These are phyloP conservation scores for Cecropterus lyciades DNA, from an alignment of 1,140 invertebrate species.

Conservation along the genomic window DNA sequence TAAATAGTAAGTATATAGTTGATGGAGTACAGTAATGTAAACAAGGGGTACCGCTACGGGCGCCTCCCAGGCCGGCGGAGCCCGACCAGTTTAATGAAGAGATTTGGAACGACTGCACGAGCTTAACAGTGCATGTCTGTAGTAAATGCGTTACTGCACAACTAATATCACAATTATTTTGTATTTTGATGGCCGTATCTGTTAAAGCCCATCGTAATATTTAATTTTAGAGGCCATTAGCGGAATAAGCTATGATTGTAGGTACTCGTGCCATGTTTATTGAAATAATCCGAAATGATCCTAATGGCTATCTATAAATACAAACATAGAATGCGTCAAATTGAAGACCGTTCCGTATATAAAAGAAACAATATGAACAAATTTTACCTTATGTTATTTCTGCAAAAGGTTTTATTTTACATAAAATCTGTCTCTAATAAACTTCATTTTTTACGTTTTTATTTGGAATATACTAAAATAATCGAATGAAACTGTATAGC, in stretches of 20 bases:
- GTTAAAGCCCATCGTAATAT: conserved; percentile 4
- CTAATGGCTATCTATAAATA: not conserved
- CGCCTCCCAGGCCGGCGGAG: conserved; percentile 44
- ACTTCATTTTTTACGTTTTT: no score
- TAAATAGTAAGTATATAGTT: conserved; percentile 47
- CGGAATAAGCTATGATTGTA: conserved; percentile 11
- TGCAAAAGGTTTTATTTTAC: no score
- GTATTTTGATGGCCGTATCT: conserved; percentile 16
- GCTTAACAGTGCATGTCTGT: conserved; percentile 67
- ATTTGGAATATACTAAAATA: no score
- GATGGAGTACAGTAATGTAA: conserved; percentile 59
- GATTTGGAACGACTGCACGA: conserved; percentile 78
- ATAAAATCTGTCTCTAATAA: no score
- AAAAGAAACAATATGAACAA: no score
- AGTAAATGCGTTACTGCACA: conserved; percentile 48
- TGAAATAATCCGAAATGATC: conserved; percentile 2
- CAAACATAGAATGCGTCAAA: no score
- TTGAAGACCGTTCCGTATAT: no score
- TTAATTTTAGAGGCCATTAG: conserved; percentile 16
- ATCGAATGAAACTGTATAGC: no score
- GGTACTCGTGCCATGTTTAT: conserved; percentile 3
- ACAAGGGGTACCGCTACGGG: conserved; percentile 66
- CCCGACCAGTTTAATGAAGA: conserved; percentile 76
- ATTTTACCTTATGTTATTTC: no score
- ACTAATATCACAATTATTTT: conserved; percentile 22